Percentiles rank a stretch among this genome's conserved stretches.
phyloP scores from a whole-genome alignment of 2,888 invertebrate species.

The Maniola hyperantus region DNA sequence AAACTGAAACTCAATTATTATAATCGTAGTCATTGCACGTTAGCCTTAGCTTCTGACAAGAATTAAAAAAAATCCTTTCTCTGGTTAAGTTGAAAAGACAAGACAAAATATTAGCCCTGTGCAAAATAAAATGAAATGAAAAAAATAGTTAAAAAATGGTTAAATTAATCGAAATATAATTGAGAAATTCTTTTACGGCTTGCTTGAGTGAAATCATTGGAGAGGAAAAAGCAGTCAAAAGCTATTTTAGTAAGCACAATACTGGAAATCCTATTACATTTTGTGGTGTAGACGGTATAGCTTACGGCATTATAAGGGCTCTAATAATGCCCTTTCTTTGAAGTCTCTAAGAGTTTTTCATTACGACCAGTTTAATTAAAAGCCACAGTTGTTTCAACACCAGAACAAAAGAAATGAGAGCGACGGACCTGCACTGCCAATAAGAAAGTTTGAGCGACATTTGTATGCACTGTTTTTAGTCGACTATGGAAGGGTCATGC shows the following conservation, averaged over 20 bases:
- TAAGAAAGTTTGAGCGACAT: neutral
- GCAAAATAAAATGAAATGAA: too few species aligned
- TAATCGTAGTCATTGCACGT: too few species aligned
- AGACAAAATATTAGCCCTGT: too few species aligned
- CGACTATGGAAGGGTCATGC: neutral
- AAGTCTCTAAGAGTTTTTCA: slow-evolving; percentile 20
- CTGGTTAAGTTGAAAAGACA: too few species aligned
- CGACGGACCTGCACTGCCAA: neutral
- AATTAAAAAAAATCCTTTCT: too few species aligned
- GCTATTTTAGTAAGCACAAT: neutral
- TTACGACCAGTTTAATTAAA: slow-evolving; percentile 28
- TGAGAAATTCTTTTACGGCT: neutral
- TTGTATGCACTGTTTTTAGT: neutral
- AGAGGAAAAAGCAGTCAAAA: neutral
- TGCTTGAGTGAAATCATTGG: neutral
- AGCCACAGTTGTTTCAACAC: slow-evolving; percentile 23
- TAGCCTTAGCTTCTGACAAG: too few species aligned
- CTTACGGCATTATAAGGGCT: slow-evolving; percentile 13
- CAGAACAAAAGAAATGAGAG: slow-evolving; percentile 19
- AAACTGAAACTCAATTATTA: too few species aligned
- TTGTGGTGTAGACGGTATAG: neutral
- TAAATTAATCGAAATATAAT: neutral
- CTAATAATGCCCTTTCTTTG: slow-evolving; percentile 28
- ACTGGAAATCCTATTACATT: neutral
- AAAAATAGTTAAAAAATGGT: too few species aligned